Evolutionary conservation across 2,113 vertebrate species (phyloP).

Genomic region (Lota lota): DNA sequence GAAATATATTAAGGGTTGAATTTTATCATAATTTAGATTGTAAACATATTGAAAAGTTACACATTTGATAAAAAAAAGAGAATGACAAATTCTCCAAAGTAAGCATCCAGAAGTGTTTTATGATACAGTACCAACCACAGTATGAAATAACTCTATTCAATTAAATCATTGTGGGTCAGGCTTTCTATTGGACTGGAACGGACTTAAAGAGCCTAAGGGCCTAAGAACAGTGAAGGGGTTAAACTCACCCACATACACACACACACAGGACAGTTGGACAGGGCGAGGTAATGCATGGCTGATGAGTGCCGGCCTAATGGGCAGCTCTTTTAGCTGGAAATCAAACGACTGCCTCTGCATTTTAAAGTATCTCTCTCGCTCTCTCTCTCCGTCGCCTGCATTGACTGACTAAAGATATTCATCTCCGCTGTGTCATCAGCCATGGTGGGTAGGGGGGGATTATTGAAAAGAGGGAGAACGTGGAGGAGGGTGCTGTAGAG

Average conservation of each 20-base stretch:
- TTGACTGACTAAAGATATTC: conserved; percentile 71
- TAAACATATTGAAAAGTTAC: too few species aligned
- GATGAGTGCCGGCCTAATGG: conserved; percentile 75
- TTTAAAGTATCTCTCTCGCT: conserved; percentile 53
- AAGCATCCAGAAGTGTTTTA: too few species aligned
- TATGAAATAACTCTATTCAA: too few species aligned
- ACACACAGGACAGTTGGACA: conserved; percentile 41
- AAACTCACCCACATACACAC: conserved; percentile 14
- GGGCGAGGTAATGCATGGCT: conserved; percentile 69
- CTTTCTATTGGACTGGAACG: too few species aligned
- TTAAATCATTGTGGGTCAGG: too few species aligned
- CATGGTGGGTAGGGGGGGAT: conserved; percentile 4
- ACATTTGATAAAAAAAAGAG: too few species aligned
- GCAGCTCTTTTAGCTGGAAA: conserved; percentile 69
- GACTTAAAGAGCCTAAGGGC: too few species aligned
- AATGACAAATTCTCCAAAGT: too few species aligned
- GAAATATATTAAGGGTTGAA: too few species aligned
- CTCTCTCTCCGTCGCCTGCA: conserved; percentile 46
- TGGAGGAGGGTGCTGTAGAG: conserved; percentile 19
- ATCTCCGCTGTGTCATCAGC: conserved; percentile 55
- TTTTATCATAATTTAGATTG: too few species aligned
- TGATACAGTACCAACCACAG: too few species aligned
- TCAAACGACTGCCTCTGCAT: conserved; percentile 70
- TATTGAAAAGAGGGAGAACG: background rate
- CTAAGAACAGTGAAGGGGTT: conserved; percentile 47